phyloP scores from a whole-genome alignment of 2,888 invertebrate species.

The Heteromyza rotundicornis region DNA sequence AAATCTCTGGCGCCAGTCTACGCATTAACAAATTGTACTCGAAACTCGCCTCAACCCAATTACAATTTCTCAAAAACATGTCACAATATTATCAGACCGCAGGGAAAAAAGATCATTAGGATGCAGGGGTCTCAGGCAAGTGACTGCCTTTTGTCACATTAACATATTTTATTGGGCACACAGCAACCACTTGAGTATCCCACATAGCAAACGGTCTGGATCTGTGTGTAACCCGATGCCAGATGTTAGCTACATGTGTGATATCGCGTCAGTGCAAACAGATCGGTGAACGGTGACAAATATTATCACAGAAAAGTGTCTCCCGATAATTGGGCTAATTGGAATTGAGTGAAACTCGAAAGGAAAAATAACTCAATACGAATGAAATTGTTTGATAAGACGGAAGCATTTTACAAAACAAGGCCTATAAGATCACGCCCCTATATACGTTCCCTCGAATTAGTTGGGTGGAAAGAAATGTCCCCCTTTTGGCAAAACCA shows the following conservation, averaged over 20 bases:
- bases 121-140: no score
- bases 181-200: slow-evolving; percentile 12
- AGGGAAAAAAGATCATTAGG: neutral
- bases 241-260: slow-evolving; percentile 4
- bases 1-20: no score
- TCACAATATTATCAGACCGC: slow-evolving; percentile 15
- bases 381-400: no score
- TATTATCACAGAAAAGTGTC: neutral
- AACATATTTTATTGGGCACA: neutral
- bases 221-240: slow-evolving; percentile 3
- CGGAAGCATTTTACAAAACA: no score
- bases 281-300: neutral
- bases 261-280: no score
- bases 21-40: no score
- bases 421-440: neutral
- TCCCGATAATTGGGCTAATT: neutral
- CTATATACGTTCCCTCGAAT: neutral
- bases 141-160: no score
- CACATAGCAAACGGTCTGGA: neutral
- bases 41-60: slow-evolving; percentile 12
- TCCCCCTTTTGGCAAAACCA: neutral
- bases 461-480: neutral
- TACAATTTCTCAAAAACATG: slow-evolving; percentile 8
- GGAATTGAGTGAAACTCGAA: neutral
- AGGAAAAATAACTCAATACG: no score